phyloP scores from a whole-genome alignment of 2,113 vertebrate genomes.

The Rhagologus leucostigma region DNA sequence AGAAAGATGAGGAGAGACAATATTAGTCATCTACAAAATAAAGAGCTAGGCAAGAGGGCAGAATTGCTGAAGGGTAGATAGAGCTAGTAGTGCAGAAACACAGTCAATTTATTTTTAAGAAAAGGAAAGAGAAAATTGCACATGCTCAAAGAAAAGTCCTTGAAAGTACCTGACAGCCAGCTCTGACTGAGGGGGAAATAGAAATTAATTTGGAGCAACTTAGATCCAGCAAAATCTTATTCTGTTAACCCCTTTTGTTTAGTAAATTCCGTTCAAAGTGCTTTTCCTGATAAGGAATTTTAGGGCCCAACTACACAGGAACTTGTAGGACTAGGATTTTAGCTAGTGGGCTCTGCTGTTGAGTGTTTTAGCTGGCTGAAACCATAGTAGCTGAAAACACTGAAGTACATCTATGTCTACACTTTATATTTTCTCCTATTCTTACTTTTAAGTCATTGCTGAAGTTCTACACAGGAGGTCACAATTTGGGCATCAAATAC shows the following conservation, averaged over 20 bases:
- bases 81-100: slow-evolving; percentile 59
- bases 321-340: not conserved
- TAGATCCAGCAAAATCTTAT: not conserved
- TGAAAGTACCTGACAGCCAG: slow-evolving; percentile 43
- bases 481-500: slow-evolving; percentile 37
- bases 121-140: slow-evolving; percentile 36
- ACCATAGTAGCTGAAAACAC: not conserved
- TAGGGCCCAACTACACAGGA: not conserved
- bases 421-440: not conserved
- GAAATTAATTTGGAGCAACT: not conserved
- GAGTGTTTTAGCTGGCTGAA: not conserved
- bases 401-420: not conserved
- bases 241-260: not conserved
- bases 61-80: slow-evolving; percentile 53
- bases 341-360: not conserved
- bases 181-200: slow-evolving; percentile 17
- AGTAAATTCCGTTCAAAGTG: not conserved
- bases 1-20: slow-evolving; percentile 65
- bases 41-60: slow-evolving; percentile 31
- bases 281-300: not conserved
- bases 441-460: not conserved
- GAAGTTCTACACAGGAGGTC: slow-evolving; percentile 23
- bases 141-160: slow-evolving; percentile 7
- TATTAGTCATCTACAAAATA: slow-evolving; percentile 36
- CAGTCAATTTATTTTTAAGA: slow-evolving; percentile 11